Evolutionary conservation across 2,113 vertebrate species (phyloP).

Genomic region (Myotis brandtii): DNA sequence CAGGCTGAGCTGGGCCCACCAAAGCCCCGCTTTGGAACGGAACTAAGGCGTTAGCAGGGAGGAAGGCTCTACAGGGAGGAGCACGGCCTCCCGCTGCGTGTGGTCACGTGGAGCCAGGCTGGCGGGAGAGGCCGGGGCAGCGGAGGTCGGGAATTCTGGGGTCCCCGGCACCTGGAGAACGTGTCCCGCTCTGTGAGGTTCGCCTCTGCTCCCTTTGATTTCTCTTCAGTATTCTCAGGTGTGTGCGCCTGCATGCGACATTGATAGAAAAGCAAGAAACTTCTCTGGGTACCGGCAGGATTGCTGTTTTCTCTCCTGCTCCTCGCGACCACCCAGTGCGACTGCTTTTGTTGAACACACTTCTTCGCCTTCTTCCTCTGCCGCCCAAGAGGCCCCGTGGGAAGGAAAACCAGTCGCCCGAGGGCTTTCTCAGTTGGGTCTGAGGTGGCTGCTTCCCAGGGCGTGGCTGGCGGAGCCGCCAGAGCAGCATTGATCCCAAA

Average conservation of each 20-base stretch:
- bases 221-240: neutral
- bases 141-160: accelerated
- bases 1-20: neutral
- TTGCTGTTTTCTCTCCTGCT: accelerated
- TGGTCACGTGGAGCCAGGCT: no score
- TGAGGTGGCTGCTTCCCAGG: neutral
- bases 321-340: neutral
- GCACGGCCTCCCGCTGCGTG: no score
- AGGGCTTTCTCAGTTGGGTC: neutral
- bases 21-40: neutral
- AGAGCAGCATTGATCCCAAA: slow-evolving; percentile 19
- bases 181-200: accelerated
- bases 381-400: neutral
- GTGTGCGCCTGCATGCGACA: neutral
- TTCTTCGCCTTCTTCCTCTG: neutral
- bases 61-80: accelerated
- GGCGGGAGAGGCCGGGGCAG: neutral
- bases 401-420: neutral
- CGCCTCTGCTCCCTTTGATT: neutral
- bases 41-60: neutral
- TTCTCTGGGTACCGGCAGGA: neutral
- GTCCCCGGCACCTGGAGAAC: accelerated
- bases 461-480: neutral
- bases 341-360: neutral
- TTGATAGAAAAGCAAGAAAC: neutral